Evolutionary conservation across 2,797 vertebrate species (phyloP), one percentile per base, ranked within the genome.

Genomic region (Hybognathus amarus): DNA sequence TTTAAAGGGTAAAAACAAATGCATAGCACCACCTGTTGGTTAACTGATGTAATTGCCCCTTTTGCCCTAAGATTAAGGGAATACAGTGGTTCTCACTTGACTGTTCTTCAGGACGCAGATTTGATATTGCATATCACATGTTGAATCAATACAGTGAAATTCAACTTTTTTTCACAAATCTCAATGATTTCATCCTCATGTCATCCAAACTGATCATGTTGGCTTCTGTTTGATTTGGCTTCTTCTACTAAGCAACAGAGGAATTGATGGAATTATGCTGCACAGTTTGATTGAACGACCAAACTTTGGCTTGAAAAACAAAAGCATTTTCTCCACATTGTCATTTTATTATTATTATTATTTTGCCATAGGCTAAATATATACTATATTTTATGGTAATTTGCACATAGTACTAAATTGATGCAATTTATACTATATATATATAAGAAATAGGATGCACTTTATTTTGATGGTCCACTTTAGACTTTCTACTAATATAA

Each of bases 11-110:
- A 83, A 83, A 80, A 75, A 40, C 80, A 81, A 81, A 50, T 50
- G 68, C 66, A 79, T 74, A 83, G 87, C 81, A 77, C 67, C 83
- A 85, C 64, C 85, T 89, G 86, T 85, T 79, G 85, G 74, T 78
- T 68, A 70, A 27, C 11, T 27, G 6, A 42, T 81, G 88, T 68
- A 86, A 84, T 54, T 85, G 79, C 81, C 71, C 79, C 40, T 68
- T 77, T 47, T 78, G 56, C 45, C 67, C 80, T 85, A 27, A 24
- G 59, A 79, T 27, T 42, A 0, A 67, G 1, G 22, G 4, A 30
- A 59, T 7, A 3, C 12, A 24, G 50, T 52, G 61, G 42, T 24
- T 38, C 20, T 42, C 15, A 77, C 59, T 54, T 67, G 27, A 1
- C 38, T 75, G 17, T 38, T 38, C 12, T 56, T 56, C 50, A 24